phyloP scores from a whole-genome alignment of 1,140 invertebrate genomes.

The Mesaphorura yosii region DNA sequence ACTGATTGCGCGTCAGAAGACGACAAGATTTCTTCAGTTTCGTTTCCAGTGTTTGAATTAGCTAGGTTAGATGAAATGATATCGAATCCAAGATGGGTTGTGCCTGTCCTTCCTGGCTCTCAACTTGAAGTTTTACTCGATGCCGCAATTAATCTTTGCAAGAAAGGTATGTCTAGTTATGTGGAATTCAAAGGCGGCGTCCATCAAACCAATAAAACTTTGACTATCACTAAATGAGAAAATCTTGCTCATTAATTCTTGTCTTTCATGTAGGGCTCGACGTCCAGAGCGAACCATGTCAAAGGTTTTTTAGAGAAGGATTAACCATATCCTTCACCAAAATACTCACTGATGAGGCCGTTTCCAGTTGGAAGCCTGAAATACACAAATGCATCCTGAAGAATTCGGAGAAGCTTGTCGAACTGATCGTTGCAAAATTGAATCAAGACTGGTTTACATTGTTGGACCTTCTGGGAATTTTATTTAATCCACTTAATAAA shows the following conservation, averaged over 20 bases:
- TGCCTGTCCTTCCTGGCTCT: slow-evolving; percentile 89
- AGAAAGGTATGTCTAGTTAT: slow-evolving; percentile 47
- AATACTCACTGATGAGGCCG: slow-evolving; percentile 95
- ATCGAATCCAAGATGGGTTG: slow-evolving; percentile 85
- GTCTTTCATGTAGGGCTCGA: slow-evolving; percentile 57
- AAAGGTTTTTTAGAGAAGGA: slow-evolving; percentile 88
- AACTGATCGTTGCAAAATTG: slow-evolving; percentile 81
- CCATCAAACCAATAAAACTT: no score
- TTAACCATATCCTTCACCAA: slow-evolving; percentile 91
- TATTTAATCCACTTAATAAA: slow-evolving; percentile 86
- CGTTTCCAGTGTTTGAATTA: slow-evolving; percentile 74
- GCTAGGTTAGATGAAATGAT: slow-evolving; percentile 88
- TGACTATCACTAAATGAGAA: no score
- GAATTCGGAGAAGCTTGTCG: slow-evolving; percentile 82
- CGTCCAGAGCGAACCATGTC: slow-evolving; percentile 76
- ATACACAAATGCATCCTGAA: slow-evolving; percentile 90
- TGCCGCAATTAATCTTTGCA: slow-evolving; percentile 74
- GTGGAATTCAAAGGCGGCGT: no score
- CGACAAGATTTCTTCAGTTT: slow-evolving; percentile 7
- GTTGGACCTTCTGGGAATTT: slow-evolving; percentile 81
- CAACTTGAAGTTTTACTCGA: slow-evolving; percentile 84
- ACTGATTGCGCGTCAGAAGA: no score
- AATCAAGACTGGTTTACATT: slow-evolving; percentile 86
- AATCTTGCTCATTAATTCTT: no score
- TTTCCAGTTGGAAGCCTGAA: slow-evolving; percentile 93